phyloP scores from a whole-genome alignment of 2,888 invertebrate genomes.

The Catocala sponsa region DNA sequence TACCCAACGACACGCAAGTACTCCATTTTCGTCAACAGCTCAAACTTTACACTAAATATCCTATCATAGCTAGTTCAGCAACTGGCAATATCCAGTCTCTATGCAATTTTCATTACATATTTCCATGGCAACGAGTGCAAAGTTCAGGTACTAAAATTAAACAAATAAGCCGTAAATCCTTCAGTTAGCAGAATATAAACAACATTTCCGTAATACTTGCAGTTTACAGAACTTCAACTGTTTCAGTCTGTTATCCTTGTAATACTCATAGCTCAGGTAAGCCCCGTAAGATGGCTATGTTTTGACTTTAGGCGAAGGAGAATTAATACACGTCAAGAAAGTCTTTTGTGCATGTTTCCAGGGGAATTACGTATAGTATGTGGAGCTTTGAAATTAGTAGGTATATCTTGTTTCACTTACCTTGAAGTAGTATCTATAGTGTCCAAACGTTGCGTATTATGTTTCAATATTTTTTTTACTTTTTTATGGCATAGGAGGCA shows the following conservation, averaged over 20 bases:
- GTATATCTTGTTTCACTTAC: too few species aligned
- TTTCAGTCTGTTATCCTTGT: background rate
- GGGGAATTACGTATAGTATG: too few species aligned
- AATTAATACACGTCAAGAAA: too few species aligned
- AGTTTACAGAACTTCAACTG: constrained; percentile 25
- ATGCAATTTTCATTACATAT: constrained; percentile 7
- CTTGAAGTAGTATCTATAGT: too few species aligned
- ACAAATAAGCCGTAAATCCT: constrained; percentile 31
- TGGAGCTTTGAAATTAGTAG: too few species aligned
- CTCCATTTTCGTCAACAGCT: background rate
- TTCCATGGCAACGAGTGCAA: constrained; percentile 1
- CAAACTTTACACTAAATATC: background rate
- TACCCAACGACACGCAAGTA: background rate
- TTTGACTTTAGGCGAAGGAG: too few species aligned
- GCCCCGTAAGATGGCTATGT: background rate
- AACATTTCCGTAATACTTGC: constrained; percentile 25
- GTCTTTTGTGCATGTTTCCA: too few species aligned
- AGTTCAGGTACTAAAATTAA: constrained; percentile 19
- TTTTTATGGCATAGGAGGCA: too few species aligned
- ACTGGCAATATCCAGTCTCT: background rate
- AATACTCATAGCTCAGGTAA: background rate
- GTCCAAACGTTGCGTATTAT: too few species aligned
- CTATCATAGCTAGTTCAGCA: background rate
- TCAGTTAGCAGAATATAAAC: constrained; percentile 18
- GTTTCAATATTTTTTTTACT: too few species aligned